A percentile compares a stretch with the other conserved stretches of the same genome.
Conservation (phyloP, 2,797 vertebrate genomes). For the Rousettus madagascariensis region DNA sequence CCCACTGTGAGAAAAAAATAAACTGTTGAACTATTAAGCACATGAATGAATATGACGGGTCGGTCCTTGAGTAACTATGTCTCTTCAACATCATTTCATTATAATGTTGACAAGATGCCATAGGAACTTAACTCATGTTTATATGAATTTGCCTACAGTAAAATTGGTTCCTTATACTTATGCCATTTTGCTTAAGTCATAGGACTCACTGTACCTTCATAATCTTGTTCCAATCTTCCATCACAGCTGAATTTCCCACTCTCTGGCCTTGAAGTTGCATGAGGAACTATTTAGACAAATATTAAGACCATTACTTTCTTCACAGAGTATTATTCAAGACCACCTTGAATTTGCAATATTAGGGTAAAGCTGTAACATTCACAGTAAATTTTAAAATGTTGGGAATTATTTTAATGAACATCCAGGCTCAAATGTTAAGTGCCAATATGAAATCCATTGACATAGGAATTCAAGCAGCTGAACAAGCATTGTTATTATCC, state of each 20-base stretch:
- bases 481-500: neutral
- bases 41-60: neutral
- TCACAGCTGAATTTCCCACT: neutral
- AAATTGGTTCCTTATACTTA: neutral
- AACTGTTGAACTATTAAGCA: neutral
- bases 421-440: neutral
- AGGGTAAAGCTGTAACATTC: neutral
- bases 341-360: constrained; percentile 19
- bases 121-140: neutral
- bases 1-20: neutral
- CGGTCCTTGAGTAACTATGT: neutral
- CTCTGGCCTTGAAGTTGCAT: neutral
- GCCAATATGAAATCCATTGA: neutral
- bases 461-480: neutral
- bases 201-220: neutral
- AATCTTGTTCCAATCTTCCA: neutral
- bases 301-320: constrained; percentile 24
- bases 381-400: neutral
- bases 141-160: neutral
- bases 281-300: constrained; percentile 33
- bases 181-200: neutral
- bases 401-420: neutral
- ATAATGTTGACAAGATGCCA: neutral
- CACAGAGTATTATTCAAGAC: neutral
- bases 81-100: neutral